Evolutionary conservation across 2,113 vertebrate species (phyloP), one percentile per base, ranked within the genome.

Genomic region (Atrichornis clamosus): DNA sequence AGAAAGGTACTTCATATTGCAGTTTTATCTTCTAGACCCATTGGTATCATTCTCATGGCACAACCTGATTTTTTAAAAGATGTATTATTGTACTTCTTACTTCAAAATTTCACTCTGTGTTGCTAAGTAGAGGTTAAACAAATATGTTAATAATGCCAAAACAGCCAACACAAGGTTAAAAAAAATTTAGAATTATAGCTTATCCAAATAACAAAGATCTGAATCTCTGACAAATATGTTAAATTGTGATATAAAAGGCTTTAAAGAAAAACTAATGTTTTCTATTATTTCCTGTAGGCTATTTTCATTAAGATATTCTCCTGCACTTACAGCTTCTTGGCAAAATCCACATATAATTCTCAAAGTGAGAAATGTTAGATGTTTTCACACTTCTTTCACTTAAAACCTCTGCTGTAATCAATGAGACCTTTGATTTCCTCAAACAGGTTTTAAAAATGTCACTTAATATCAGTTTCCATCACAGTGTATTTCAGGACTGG

Each of bases 391-490:
- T 58, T 74, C 35, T 91, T 60, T 72, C 27, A 2, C 47, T 89
- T 84, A 86, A 95, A 93, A 77, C 13, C 8, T 93, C 67, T 84
- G 24, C 56, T 70, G 46, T 80, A 93, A 81, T 68, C 76, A 80
- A 17, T 44, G 49, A 92, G 79, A 86, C 35, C 21, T 96, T 87
- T 75, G 68, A 81, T 82, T 88, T 90, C 28, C 30, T 93, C 75
- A 86, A 84, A 92, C 60, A 78, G 76, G 47, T 84, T 95, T 92
- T 39, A 89, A 89, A 90, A 94, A 90, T 86, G 37, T 75, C 68
- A 77, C 60, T 83, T 86, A 77, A 78, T 95, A 92, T 92, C 95
- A 89, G 65, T 96, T 96, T 96, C 89, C 76, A 90, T 68, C 83
- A 37, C 2, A 1, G 15, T 63, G 21, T 92, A 42, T 93, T 92